Percentiles rank a stretch among this genome's conserved stretches.
Evolutionary conservation across 2,888 invertebrate genomes (phyloP).

Genomic region (Teleiodes luculella): DNA sequence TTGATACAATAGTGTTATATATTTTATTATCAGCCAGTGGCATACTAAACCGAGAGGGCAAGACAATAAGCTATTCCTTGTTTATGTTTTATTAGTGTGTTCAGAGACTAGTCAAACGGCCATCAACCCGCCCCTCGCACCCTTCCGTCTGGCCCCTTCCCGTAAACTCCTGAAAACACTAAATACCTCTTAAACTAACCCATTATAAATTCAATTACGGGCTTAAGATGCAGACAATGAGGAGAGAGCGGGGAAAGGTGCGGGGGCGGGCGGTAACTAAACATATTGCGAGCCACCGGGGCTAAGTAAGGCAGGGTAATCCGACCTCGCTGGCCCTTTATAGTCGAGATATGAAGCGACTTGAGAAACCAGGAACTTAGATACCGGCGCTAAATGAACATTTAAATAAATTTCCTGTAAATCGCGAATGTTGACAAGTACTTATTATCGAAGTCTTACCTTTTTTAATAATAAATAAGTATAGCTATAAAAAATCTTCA

Average conservation of each 20-base stretch:
- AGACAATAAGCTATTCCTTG: background rate
- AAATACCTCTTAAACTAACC: constrained; percentile 69
- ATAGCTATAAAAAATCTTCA: too few species aligned
- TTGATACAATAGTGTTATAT: too few species aligned
- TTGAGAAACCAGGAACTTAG: constrained; percentile 32
- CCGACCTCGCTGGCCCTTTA: constrained; percentile 54
- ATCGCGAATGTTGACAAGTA: too few species aligned
- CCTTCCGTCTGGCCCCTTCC: background rate
- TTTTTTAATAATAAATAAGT: too few species aligned
- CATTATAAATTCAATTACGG: constrained; percentile 76
- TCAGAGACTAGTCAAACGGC: background rate
- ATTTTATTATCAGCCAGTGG: background rate
- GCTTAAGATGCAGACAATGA: constrained; percentile 66
- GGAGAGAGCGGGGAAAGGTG: constrained; percentile 39
- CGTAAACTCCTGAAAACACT: constrained; percentile 41
- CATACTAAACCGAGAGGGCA: background rate
- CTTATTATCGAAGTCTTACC: too few species aligned
- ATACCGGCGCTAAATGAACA: background rate
- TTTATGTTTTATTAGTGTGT: constrained; percentile 5
- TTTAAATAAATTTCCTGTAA: background rate
- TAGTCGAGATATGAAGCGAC: constrained; percentile 40
- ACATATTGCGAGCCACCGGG: constrained; percentile 64
- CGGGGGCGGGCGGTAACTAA: constrained; percentile 37
- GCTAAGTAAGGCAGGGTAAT: constrained; percentile 52
- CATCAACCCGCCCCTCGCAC: background rate